Conservation (phyloP, 2,113 vertebrate genomes). For the Australoheros scitulus region DNA sequence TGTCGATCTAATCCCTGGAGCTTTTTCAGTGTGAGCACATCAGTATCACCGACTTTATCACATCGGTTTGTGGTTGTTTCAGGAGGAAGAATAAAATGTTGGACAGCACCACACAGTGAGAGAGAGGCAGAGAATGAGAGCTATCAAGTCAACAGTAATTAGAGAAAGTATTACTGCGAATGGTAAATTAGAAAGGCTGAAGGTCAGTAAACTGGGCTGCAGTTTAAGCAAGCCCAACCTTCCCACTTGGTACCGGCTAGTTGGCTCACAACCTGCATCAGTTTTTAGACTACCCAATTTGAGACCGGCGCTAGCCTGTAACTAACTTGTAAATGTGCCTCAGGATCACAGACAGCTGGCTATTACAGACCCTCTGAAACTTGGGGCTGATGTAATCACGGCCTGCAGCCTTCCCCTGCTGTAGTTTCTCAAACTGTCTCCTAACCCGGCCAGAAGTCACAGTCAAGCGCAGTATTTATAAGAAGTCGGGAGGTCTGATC, state of each 20-base stretch:
- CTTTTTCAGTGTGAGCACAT: constrained; percentile 20
- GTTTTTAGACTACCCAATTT: no score
- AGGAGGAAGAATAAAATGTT: constrained; percentile 6
- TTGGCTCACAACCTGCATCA: no score
- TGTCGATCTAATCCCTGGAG: constrained; percentile 9
- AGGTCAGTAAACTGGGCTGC: no score
- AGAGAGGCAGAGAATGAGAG: not conserved
- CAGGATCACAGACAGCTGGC: not conserved
- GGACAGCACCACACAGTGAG: not conserved
- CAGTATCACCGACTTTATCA: constrained; percentile 32
- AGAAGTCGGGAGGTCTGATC: no score
- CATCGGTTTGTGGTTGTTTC: constrained; percentile 5
- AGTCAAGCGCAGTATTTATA: no score
- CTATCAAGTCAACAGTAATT: constrained; percentile 23
- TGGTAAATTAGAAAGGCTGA: not conserved
- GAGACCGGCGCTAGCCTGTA: not conserved
- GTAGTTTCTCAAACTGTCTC: no score
- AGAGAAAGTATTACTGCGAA: not conserved
- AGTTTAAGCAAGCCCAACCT: no score
- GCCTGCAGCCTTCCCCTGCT: no score
- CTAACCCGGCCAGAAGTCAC: no score
- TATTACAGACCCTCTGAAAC: not conserved
- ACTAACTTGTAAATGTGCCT: not conserved
- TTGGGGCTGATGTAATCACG: not conserved
- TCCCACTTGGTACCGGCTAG: no score